Base-by-base conservation (phyloP, 2,888 invertebrate species). In the Rambutsinella grinnellia region DNA sequence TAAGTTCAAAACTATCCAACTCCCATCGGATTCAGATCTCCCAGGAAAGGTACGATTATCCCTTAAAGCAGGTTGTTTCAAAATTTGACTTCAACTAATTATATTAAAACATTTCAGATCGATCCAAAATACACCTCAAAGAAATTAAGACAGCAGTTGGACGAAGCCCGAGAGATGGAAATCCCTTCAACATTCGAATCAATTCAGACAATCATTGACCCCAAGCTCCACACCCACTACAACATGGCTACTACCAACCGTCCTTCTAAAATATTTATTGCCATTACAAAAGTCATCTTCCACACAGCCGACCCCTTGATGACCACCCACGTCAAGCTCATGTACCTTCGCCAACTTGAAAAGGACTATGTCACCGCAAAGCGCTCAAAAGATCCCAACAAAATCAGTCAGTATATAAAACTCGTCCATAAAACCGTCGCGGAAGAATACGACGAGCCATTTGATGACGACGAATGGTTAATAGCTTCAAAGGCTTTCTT, bases 321-420 rank as follows among this genome's bases (percentile, higher is more conserved):
- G 47, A 47, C 56, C 5, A 62, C 17, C 15, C 62, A 69, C 5
- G 46, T n/a, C 5, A 70, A 70, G 23, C 19, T 62, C 15, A 27
- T 70, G 27, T 70, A 17, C 49, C 62, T 70, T 28, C 26, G 21
- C 26, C 70, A 70, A 49, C 8, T 70, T 21, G 62, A 70, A 10
- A 54, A 8, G 19, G 70, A 70, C 15, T 62, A 62, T 28, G 6
- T 0, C 6, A 47, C 15, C 3, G 62, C 70, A 3, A 70, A 70
- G 24, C 19, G 28, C 23, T 17, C 17, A 5, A 62, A 47, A 5
- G 24, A 62, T 15, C 5, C 1, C 8, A 13, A 19, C 23, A 47
- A 56, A 21, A 46, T 70, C 6, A n/a, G 19, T 2, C 51, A 26
- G 6, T 62, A 56, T 26, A 3, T 62, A 2, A n/a, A 15, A 2